Evolutionary conservation across 2,888 invertebrate species (phyloP).

Genomic region (Nezara viridula): DNA sequence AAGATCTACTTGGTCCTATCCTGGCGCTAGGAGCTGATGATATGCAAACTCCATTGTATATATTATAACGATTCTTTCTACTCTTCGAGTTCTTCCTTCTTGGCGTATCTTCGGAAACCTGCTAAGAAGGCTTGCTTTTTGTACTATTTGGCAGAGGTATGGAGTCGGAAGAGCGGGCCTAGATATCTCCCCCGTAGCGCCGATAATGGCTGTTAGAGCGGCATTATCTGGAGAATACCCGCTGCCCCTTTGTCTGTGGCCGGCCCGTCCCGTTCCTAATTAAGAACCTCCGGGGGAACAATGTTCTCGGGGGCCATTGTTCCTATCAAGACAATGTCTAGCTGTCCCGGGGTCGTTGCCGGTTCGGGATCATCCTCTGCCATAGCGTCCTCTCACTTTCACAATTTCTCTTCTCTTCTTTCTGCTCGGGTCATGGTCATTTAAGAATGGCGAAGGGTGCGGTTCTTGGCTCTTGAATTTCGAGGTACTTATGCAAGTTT

Average conservation of each 20-base stretch:
- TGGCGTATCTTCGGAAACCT: not conserved
- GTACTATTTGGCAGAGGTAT: constrained; percentile 22
- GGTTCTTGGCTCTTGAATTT: not conserved
- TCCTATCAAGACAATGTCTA: constrained; percentile 23
- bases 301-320: no score
- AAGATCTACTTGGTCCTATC: no score
- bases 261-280: constrained; percentile 47
- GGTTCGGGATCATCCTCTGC: constrained; percentile 16
- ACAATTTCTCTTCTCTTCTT: constrained; percentile 37
- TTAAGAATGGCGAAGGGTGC: not conserved
- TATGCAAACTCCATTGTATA: no score
- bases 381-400: constrained; percentile 41
- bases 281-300: not conserved
- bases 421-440: constrained; percentile 17
- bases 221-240: constrained; percentile 36
- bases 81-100: not conserved
- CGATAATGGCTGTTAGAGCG: constrained; percentile 25
- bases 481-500: not conserved
- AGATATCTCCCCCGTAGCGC: not conserved
- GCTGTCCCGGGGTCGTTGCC: constrained; percentile 49
- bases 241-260: constrained; percentile 41
- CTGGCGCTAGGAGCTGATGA: no score
- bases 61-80: no score
- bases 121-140: not conserved
- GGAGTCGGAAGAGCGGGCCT: not conserved